Evolutionary conservation across 2,797 vertebrate genomes (phyloP), one percentile per base, ranked within the genome.

Genomic region (Naso thynnoides): DNA sequence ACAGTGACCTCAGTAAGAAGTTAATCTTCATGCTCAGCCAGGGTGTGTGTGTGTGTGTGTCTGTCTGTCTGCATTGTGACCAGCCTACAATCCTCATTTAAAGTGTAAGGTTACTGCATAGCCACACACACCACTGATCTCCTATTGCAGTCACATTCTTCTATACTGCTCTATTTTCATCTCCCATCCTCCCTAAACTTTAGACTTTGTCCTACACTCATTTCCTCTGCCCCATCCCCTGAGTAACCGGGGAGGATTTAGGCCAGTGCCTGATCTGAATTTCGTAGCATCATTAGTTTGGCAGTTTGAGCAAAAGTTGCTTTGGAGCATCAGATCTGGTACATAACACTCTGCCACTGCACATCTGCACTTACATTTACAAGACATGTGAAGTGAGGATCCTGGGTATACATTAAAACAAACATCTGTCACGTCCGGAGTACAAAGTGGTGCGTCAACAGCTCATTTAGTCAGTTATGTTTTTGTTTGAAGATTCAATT

Each of bases 251-350:
- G 42, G 42, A 68, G 70, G 84, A 91, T 93, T 80, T 88, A 89
- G 92, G 90, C 72, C 89, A 88, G 44, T 0, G 72, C 59, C 73
- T 85, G 85, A 88, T 86, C 86, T 84, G 56, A 70, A 91, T 91
- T 86, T 71, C 82, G 67, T 65, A 33, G 77, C 75, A 67, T 72
- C 70, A 66, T 24, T 52, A 60, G 70, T 86, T 83, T 83, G 62
- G 45, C 54, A 85, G 63, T 61, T 38, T 54, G 27, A 50, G 52
- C 36, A 63, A 44, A 68, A 58, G 60, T 74, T 52, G 55, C 78
- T 81, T 76, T 81, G 63, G 65, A 82, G 70, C 71, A 62, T 44
- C 79, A 53, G 58, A 52, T 77, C 21, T 53, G 39, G 31, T 47
- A 19, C 54, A 66, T n/a, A 57, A 14, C 13, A 6, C 41, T 57